phyloP scores from a whole-genome alignment of 2,888 invertebrate genomes.

The Apamea epomidion region DNA sequence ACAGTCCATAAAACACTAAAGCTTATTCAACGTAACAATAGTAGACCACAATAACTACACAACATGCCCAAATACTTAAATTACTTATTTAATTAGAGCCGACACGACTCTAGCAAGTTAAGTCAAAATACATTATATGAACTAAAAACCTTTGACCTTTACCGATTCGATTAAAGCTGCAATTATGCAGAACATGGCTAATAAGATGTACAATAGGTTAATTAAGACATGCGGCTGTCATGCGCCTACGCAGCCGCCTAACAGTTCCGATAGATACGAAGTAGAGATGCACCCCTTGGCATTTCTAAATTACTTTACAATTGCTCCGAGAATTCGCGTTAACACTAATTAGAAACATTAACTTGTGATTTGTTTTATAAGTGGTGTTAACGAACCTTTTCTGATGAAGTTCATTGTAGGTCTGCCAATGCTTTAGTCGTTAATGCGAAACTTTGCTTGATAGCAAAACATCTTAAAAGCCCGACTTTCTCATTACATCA shows the following conservation, averaged over 20 bases:
- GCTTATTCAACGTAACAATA: constrained; percentile 16
- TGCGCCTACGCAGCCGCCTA: constrained; percentile 72
- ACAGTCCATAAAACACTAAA: constrained; percentile 13
- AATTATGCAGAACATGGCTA: constrained; percentile 70
- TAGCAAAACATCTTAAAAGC: not conserved
- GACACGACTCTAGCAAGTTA: constrained; percentile 77
- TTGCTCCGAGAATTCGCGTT: constrained; percentile 23
- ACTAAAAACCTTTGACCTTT: constrained; percentile 84
- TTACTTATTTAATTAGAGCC: constrained; percentile 66
- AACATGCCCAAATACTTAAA: constrained; percentile 36
- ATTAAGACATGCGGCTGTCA: constrained; percentile 81
- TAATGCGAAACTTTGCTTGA: not conserved
- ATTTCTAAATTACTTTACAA: constrained; percentile 57
- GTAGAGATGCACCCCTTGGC: constrained; percentile 53
- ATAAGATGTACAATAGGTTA: constrained; percentile 80
- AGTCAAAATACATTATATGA: constrained; percentile 75
- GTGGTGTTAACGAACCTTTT: constrained; percentile 21
- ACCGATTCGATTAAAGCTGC: constrained; percentile 61
- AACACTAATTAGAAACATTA: constrained; percentile 45
- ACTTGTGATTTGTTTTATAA: constrained; percentile 36
- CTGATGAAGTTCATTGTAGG: not conserved
- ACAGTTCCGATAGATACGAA: constrained; percentile 62
- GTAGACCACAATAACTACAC: constrained; percentile 16
- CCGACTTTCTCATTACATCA: not conserved
- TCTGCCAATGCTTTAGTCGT: not conserved